Conservation (phyloP, 1,140 invertebrate genomes). For the Bombus fervidus region DNA sequence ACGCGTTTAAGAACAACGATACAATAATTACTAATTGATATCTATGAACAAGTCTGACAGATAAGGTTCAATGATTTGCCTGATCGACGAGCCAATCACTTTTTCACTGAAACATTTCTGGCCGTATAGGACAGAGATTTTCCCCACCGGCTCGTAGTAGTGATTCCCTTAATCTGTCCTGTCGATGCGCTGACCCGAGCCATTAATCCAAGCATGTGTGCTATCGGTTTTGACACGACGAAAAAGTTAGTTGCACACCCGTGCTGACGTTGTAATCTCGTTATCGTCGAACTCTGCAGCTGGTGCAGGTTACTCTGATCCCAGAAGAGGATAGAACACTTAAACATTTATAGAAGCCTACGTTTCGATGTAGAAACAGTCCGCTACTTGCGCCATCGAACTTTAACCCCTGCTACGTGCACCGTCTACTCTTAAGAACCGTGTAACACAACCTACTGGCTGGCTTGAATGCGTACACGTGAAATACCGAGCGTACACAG, state of each 20-base stretch:
- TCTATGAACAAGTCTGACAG: not conserved
- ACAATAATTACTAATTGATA: not conserved
- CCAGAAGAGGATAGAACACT: constrained; percentile 53
- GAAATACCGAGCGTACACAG: not conserved
- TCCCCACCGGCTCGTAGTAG: not conserved
- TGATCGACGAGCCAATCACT: not conserved
- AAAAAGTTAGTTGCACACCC: constrained; percentile 57
- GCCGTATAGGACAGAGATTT: not conserved
- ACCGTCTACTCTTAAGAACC: constrained; percentile 10
- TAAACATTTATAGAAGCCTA: constrained; percentile 69
- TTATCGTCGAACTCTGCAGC: constrained; percentile 61
- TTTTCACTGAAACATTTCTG: not conserved
- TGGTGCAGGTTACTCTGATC: constrained; percentile 56
- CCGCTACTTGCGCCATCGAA: not conserved
- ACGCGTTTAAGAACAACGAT: not conserved
- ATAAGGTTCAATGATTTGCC: not conserved
- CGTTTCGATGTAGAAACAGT: not conserved
- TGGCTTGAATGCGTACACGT: not conserved
- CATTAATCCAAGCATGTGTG: constrained; percentile 51
- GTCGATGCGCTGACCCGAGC: constrained; percentile 26
- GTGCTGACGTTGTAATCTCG: constrained; percentile 65
- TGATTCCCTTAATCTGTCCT: constrained; percentile 32
- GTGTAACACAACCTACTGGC: constrained; percentile 2
- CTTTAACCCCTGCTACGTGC: not conserved
- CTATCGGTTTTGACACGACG: constrained; percentile 49